Evolutionary conservation across 2,113 vertebrate genomes (phyloP).

Genomic region (Cinclus cinclus): DNA sequence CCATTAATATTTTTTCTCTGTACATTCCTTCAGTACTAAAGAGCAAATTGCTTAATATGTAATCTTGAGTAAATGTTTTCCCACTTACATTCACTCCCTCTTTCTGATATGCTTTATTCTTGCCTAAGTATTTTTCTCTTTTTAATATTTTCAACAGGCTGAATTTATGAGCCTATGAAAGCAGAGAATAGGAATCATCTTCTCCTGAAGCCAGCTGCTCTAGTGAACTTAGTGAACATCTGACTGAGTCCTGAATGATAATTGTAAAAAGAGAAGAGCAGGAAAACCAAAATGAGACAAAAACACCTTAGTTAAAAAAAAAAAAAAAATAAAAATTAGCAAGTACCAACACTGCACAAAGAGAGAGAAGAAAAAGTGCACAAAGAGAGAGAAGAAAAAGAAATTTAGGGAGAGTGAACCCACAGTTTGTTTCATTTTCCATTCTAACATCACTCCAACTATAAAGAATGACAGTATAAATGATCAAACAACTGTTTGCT

Average conservation of each 20-base stretch:
- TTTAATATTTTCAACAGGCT: constrained; percentile 50
- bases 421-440: constrained; percentile 37
- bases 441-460: constrained; percentile 43
- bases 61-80: constrained; percentile 61
- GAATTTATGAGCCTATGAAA: constrained; percentile 57
- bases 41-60: constrained; percentile 62
- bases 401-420: not conserved
- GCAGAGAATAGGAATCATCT: constrained; percentile 41
- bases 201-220: constrained; percentile 27
- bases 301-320: constrained; percentile 23
- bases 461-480: constrained; percentile 47
- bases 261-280: not conserved
- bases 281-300: not conserved
- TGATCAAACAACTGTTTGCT: constrained; percentile 65
- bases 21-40: constrained; percentile 42
- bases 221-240: constrained; percentile 32
- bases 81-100: constrained; percentile 32
- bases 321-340: too few species aligned
- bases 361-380: not conserved
- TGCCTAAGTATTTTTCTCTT: constrained; percentile 37
- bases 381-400: not conserved
- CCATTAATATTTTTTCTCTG: constrained; percentile 26
- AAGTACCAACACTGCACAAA: not conserved
- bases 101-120: constrained; percentile 42
- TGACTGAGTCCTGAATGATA: constrained; percentile 13